A percentile compares a stretch with the other conserved stretches of the same genome.
Conservation (phyloP, 2,888 invertebrate genomes). For the Hedya salicella region DNA sequence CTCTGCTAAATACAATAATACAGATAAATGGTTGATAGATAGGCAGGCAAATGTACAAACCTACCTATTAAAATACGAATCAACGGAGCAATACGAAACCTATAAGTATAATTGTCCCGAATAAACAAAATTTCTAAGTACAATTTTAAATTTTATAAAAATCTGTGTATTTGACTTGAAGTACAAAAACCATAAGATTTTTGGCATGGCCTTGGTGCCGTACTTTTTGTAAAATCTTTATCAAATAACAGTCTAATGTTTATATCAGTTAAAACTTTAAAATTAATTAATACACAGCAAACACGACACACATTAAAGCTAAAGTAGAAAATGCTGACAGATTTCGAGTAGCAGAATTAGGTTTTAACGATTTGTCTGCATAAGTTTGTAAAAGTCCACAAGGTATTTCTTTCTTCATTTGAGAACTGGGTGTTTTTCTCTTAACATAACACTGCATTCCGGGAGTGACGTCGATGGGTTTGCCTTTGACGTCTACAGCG, state of each 20-base stretch:
- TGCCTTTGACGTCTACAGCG: constrained; percentile 47
- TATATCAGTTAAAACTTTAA: constrained; percentile 13
- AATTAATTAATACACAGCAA: constrained; percentile 37
- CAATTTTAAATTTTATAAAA: not conserved
- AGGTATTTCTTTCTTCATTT: constrained; percentile 43
- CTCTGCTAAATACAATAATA: too few relatives aligned
- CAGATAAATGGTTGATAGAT: too few relatives aligned
- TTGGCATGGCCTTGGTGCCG: constrained; percentile 29
- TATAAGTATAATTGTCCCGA: too few relatives aligned
- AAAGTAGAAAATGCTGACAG: constrained; percentile 42
- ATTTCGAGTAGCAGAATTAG: constrained; percentile 42
- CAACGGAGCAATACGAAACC: too few relatives aligned
- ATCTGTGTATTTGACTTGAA: not conserved
- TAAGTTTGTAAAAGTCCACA: constrained; percentile 47
- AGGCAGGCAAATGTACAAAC: too few relatives aligned
- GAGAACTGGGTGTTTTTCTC: constrained; percentile 32
- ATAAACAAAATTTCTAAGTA: too few relatives aligned
- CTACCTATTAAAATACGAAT: too few relatives aligned
- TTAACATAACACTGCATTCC: constrained; percentile 49
- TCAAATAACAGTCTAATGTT: constrained; percentile 15
- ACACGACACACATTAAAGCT: constrained; percentile 30
- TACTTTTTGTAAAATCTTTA: constrained; percentile 21
- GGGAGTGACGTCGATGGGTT: constrained; percentile 45
- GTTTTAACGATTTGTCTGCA: constrained; percentile 44
- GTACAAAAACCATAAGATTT: constrained; percentile 19